Base-by-base conservation (phyloP, 2,888 invertebrate genomes). In the Harpagoxenus sublaevis region DNA sequence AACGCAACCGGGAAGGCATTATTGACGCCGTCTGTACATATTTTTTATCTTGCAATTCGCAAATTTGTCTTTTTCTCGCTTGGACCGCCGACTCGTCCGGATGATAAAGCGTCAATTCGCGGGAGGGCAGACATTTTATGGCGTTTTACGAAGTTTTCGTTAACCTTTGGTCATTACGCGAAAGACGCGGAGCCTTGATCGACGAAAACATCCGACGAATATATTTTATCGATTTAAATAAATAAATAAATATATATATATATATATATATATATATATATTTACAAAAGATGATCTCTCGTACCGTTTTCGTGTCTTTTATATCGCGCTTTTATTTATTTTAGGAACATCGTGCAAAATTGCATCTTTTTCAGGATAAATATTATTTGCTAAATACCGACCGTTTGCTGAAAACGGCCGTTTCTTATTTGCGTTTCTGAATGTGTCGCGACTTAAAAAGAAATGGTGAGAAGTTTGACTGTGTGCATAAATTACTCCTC, bases 181-280 rank as follows among this genome's bases (percentile, higher is more conserved):
- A 48, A 68, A 68, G 18, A 48, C 8, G 28, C 5, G 28, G 28
- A 3, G 18, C 5, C 18, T 18, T 18, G 28, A 18, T 5, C 31
- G 8, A 66, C 31, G 31, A 68, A 31, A 68, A 9, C 3, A 9
- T 28, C 18, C 18, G 48, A 8, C 8, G 5, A 4, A 48, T 31
- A 48, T 31, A 31, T 68, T 45, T 68, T 68, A 68, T 48, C 9
- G 66, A 68, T 66, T 66, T 48, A 8, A 68, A 66, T n/a, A n/a
- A n/a, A n/a, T n/a, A n/a, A n/a, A n/a, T n/a, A n/a, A n/a, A n/a
- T n/a, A n/a, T 15, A 23, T 23, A 23, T 23, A 0, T 23, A 23
- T 23, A 23, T 23, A 23, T 23, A 23, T 23, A 23, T 23, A 23
- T 23, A 23, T 23, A 23, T 23, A 23, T 23, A 23, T 23, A 6